A percentile compares a stretch with the other conserved stretches of the same genome.
Evolutionary conservation across 1,140 invertebrate genomes (phyloP).

Genomic region (Nylanderia fulva): DNA sequence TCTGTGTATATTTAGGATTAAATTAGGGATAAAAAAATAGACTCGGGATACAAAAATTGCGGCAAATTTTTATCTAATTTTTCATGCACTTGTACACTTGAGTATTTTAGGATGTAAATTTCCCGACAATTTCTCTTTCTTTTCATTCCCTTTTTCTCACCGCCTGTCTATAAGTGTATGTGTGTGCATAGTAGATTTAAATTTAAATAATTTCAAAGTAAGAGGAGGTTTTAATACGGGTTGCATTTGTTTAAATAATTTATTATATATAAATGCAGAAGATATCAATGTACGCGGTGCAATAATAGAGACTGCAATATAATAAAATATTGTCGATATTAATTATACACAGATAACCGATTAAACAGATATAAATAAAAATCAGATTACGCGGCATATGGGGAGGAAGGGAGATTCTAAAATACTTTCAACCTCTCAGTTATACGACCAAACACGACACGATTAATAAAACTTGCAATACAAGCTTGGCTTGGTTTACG

Average conservation of each 20-base stretch:
- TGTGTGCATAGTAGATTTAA: too few relatives aligned
- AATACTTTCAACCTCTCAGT: conserved; percentile 14
- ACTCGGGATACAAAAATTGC: too few relatives aligned
- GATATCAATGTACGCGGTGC: background rate
- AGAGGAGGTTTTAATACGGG: too few relatives aligned
- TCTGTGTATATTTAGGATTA: background rate
- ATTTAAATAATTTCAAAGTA: too few relatives aligned
- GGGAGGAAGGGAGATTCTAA: background rate
- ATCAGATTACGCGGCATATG: conserved; percentile 1
- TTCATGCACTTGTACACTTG: too few relatives aligned
- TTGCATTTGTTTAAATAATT: conserved; percentile 13
- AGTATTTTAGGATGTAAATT: too few relatives aligned
- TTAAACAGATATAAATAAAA: conserved; percentile 38
- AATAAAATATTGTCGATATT: background rate
- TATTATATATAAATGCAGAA: background rate
- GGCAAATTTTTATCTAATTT: too few relatives aligned
- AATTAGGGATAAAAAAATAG: too few relatives aligned
- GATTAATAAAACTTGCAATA: conserved; percentile 65
- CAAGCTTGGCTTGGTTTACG: conserved; percentile 61
- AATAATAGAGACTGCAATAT: background rate
- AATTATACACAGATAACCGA: background rate
- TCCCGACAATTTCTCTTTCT: too few relatives aligned
- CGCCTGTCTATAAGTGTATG: too few relatives aligned
- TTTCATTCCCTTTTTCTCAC: too few relatives aligned
- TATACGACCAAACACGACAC: background rate